Percentiles rank a stretch among this genome's conserved stretches.
Conservation (phyloP, 2,113 vertebrate genomes). For the Scopus umbretta region DNA sequence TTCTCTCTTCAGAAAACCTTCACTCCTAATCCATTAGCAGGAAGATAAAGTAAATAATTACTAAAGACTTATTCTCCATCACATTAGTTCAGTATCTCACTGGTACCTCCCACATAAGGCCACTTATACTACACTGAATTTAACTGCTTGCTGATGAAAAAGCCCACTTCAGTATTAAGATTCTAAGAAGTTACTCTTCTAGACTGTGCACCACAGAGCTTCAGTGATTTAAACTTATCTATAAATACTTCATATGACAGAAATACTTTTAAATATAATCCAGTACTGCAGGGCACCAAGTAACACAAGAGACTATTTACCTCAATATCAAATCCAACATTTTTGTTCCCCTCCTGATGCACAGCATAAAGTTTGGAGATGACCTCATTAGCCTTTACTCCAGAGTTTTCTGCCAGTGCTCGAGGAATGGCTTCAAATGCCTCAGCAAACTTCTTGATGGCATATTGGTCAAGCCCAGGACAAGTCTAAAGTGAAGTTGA, state of each 20-base stretch:
- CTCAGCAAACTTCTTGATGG: conserved; percentile 97
- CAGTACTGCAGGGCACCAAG: neutral
- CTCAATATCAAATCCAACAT: conserved; percentile 95
- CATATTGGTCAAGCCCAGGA: conserved; percentile 94
- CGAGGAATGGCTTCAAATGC: conserved; percentile 92
- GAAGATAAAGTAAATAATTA: neutral
- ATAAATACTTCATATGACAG: neutral
- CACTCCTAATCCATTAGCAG: neutral
- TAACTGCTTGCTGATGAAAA: neutral
- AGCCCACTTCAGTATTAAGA: neutral
- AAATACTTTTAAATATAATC: neutral
- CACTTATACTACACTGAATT: neutral
- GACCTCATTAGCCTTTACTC: conserved; percentile 91
- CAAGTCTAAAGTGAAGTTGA: conserved; percentile 78
- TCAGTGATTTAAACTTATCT: neutral
- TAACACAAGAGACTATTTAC: conserved; percentile 55
- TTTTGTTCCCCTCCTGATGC: conserved; percentile 95
- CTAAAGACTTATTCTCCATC: neutral
- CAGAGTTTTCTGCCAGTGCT: conserved; percentile 92
- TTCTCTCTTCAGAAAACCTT: neutral
- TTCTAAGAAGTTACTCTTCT: neutral
- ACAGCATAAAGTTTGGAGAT: conserved; percentile 93
- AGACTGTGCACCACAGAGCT: neutral
- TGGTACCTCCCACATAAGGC: neutral
- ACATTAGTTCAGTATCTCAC: neutral